Base-by-base conservation (phyloP, 2,797 vertebrate species). In the Caiman crocodilus region DNA sequence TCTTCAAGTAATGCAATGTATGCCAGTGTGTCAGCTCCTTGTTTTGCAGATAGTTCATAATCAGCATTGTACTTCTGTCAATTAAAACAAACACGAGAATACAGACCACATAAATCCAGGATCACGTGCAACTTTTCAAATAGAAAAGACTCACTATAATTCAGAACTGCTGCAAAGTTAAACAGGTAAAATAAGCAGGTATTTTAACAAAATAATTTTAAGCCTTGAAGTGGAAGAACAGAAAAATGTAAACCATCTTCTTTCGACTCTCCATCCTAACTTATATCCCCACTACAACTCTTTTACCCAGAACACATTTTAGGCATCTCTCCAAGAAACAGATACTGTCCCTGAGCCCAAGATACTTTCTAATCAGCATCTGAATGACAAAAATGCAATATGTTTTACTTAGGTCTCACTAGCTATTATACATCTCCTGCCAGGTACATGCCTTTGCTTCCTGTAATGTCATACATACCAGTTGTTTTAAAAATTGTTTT, bases 11-110 rank as follows among this genome's bases (percentile, higher is more conserved):
- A 97, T 77, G 99, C 99, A 50, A 99, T 98, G 94, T 99, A 99
- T 5, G 99, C 99, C 98, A 99, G 98, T 2, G 99, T 99, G 96
- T 99, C 99, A 69, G 99, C 99, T 82, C 99, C 99, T 98, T 99
- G 98, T 96, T 99, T 99, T 87, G 99, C 98, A 76, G 99, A 98
- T 92, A 99, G 97, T 83, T 99, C 98, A 97, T 98, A 99, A 97
- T 99, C 99, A 55, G 99, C 99, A 97, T 99, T 99, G 63, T 99
- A 99, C 92, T 98, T 98, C 99, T 99, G 97, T 3, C 2, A 96
- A 95, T 93, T 87, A 55, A 93, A 96, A 77, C 92, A 86, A 73
- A 76, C 88, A 83, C 16, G 21, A 35, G 55, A 5, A 15, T 1
- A 61, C 50, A 60, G 4, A 30, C 6, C 84, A 67, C 9, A 63